Conservation (phyloP, 2,113 vertebrate genomes). For the Silurus meridionalis region DNA sequence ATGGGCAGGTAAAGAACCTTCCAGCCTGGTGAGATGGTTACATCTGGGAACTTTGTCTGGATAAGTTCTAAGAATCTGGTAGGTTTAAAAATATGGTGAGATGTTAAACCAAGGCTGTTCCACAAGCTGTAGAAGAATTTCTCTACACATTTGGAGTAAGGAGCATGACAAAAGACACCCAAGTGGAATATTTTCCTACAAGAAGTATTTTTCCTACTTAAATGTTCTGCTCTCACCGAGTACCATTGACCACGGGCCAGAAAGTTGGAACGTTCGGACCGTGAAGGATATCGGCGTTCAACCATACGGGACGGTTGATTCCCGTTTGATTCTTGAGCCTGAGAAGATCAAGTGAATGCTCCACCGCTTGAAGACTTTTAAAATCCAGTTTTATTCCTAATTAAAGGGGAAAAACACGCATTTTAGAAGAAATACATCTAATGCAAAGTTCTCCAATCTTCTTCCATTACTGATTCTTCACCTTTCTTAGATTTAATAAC, state of each 20-base stretch:
- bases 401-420: not conserved
- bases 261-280: conserved; percentile 78
- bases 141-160: not conserved
- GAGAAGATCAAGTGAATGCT: conserved; percentile 70
- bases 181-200: not conserved
- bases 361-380: conserved; percentile 70
- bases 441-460: not conserved
- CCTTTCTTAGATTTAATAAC: conserved; percentile 78
- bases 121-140: not conserved
- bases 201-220: not conserved
- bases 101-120: conserved; percentile 1
- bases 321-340: conserved; percentile 55
- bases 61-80: conserved; percentile 77
- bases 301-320: conserved; percentile 73
- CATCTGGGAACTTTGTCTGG: conserved; percentile 76
- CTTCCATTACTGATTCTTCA: conserved; percentile 46
- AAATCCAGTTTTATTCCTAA: conserved; percentile 81
- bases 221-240: conserved; percentile 51
- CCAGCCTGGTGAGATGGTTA: conserved; percentile 82
- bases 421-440: not conserved
- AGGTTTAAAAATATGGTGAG: not conserved
- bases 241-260: conserved; percentile 68
- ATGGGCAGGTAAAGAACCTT: conserved; percentile 68
- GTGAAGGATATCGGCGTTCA: conserved; percentile 74
- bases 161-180: not conserved